A percentile compares a stretch with the other conserved stretches of the same genome.
Conservation (phyloP, 1,140 invertebrate genomes). For the Bradysia coprophila region DNA sequence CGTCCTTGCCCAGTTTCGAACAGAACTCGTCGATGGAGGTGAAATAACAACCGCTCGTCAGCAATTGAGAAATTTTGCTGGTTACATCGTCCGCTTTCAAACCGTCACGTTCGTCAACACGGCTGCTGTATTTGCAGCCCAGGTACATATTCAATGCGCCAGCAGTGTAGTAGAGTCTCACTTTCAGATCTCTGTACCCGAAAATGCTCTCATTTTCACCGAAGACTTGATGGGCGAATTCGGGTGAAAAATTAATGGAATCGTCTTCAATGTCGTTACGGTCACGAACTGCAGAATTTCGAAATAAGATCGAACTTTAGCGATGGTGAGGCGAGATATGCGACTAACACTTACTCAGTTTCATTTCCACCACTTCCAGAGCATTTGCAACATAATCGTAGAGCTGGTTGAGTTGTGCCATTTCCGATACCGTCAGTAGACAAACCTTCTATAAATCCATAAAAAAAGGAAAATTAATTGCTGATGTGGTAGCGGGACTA, state of each 20-base stretch:
- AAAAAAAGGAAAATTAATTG: neutral
- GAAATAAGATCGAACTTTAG: conserved; percentile 4
- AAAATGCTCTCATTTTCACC: conserved; percentile 87
- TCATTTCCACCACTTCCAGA: conserved; percentile 57
- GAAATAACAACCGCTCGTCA: conserved; percentile 27
- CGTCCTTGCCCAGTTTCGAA: conserved; percentile 18
- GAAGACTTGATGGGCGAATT: conserved; percentile 89
- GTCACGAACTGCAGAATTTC: conserved; percentile 39
- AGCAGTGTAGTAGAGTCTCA: conserved; percentile 68
- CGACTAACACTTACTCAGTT: conserved; percentile 39
- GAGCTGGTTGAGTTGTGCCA: conserved; percentile 9
- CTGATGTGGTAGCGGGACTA: too few relatives aligned
- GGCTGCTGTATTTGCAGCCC: conserved; percentile 17
- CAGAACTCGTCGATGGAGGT: conserved; percentile 22
- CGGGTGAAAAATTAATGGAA: conserved; percentile 52
- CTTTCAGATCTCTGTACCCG: conserved; percentile 69
- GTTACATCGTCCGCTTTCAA: conserved; percentile 70
- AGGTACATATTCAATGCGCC: conserved; percentile 58
- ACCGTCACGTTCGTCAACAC: conserved; percentile 25
- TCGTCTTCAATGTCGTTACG: conserved; percentile 53
- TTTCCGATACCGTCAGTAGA: neutral
- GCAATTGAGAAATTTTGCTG: conserved; percentile 37
- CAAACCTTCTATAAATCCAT: neutral
- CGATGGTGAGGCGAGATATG: neutral
- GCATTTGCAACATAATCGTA: conserved; percentile 43